These are phyloP conservation scores for Drosophila neonasuta DNA, from an alignment of 2,888 invertebrate genomes.

Conservation along the genomic window DNA sequence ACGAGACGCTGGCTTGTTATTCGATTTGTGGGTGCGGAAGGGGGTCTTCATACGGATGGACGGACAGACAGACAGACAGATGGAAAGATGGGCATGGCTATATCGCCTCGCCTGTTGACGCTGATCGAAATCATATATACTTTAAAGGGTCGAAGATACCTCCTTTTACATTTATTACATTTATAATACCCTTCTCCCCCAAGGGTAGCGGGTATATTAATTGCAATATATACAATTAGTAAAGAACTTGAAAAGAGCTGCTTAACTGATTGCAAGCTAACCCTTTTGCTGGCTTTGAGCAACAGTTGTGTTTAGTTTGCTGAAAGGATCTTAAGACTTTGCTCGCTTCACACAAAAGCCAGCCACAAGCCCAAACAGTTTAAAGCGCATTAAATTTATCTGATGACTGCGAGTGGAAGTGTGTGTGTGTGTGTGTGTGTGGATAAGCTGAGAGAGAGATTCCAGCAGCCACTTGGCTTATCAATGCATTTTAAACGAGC, in stretches of 20 bases:
- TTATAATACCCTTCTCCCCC: too few relatives aligned
- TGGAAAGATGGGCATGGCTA: too few relatives aligned
- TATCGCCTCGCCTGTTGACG: too few relatives aligned
- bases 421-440: slow-evolving; percentile 11
- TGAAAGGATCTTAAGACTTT: slow-evolving; percentile 41
- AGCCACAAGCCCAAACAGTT: slow-evolving; percentile 66
- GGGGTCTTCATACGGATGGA: too few relatives aligned
- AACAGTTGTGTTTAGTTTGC: slow-evolving; percentile 71
- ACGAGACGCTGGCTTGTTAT: too few relatives aligned
- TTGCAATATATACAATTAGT: too few relatives aligned
- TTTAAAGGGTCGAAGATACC: too few relatives aligned
- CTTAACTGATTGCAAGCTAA: slow-evolving; percentile 29
- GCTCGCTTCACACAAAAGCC: slow-evolving; percentile 33
- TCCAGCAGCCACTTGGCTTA: slow-evolving; percentile 63
- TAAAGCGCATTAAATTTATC: slow-evolving; percentile 75
- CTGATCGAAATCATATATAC: too few relatives aligned
- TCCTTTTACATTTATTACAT: too few relatives aligned
- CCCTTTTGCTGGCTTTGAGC: slow-evolving; percentile 60
- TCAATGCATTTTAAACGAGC: slow-evolving; percentile 77
- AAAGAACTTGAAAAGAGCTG: background rate
- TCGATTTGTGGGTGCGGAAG: too few relatives aligned
- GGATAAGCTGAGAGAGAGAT: slow-evolving; percentile 11
- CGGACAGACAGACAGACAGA: too few relatives aligned
- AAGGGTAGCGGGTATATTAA: too few relatives aligned
- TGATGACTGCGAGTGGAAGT: slow-evolving; percentile 44